Percentiles rank a stretch among this genome's conserved stretches.
These are phyloP conservation scores for Lampris incognitus DNA, from an alignment of 2,113 vertebrate genomes.

Conservation along the genomic window DNA sequence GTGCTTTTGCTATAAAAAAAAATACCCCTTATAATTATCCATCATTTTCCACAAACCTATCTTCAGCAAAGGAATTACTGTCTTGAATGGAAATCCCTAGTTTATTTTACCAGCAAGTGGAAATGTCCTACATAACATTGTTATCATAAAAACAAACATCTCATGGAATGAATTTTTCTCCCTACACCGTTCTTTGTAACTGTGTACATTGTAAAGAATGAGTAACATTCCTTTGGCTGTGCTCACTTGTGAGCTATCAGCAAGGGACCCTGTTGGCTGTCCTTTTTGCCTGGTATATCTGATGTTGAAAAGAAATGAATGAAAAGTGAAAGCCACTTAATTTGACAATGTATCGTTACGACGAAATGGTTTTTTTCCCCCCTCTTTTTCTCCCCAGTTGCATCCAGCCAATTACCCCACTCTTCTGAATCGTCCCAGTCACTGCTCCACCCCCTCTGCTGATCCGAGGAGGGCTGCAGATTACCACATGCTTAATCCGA, in stretches of 20 bases:
- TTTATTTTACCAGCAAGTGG: neutral
- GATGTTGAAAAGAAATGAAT: neutral
- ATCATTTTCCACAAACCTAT: neutral
- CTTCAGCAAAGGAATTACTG: conserved; percentile 6
- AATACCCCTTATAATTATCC: neutral
- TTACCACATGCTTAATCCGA: no score
- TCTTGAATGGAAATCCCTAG: conserved; percentile 1
- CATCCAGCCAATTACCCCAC: no score
- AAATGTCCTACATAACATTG: conserved; percentile 32
- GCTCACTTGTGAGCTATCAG: conserved; percentile 45
- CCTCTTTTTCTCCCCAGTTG: no score
- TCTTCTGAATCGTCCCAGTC: no score
- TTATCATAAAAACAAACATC: conserved; percentile 28
- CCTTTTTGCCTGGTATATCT: conserved; percentile 44
- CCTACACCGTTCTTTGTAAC: conserved; percentile 3
- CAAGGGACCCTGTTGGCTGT: conserved; percentile 29
- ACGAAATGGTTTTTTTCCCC: no score
- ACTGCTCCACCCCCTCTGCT: no score
- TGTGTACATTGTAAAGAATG: conserved; percentile 37
- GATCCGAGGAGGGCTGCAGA: no score
- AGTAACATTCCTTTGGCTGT: conserved; percentile 47
- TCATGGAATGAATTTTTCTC: conserved; percentile 26
- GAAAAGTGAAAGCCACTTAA: no score
- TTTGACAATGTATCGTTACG: no score
- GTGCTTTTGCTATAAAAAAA: conserved; percentile 2